Evolutionary conservation across 2,113 vertebrate species (phyloP).

Genomic region (chimpanzee (Pan troglodytes)): NHGRI_mPanTro3-v2.1_pri NC_086015.1:150243001-150243500

Average conservation of each 20-base stretch:
- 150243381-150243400: not conserved
- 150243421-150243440: not conserved
- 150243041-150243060: not conserved
- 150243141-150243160: not conserved
- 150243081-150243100: not conserved
- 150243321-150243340: not conserved
- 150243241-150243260: not conserved
- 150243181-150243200: not conserved
- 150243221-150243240: not conserved
- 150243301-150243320: not conserved
- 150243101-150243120: not conserved
- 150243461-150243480: not conserved
- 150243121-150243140: not conserved
- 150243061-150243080: not conserved
- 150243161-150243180: not conserved
- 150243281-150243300: not conserved
- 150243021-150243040: not conserved
- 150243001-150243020: not conserved
- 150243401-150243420: not conserved
- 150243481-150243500: not conserved
- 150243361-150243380: not conserved
- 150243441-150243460: not conserved
- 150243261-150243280: not conserved
- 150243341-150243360: not conserved
- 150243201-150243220: not conserved